A percentile compares a stretch with the other conserved stretches of the same genome.
These are phyloP conservation scores for Lipophrys pholis DNA, from an alignment of 2,113 vertebrate species.

Conservation along the genomic window DNA sequence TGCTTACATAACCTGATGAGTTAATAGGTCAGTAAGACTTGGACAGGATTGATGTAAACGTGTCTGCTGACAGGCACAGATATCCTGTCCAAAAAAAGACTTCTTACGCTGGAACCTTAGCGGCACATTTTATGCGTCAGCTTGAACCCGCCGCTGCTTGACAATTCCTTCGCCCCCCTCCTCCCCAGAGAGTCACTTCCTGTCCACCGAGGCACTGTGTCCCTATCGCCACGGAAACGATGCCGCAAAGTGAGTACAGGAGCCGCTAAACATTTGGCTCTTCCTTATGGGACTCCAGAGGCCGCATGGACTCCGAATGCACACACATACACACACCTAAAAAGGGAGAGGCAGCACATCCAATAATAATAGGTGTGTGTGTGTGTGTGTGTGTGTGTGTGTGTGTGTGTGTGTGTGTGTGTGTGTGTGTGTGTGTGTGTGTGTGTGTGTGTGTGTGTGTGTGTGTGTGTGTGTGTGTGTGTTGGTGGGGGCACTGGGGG, in stretches of 20 bases:
- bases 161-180: constrained; percentile 60
- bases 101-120: constrained; percentile 8
- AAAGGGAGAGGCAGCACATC: constrained; percentile 59
- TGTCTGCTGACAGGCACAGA: constrained; percentile 62
- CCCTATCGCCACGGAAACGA: constrained; percentile 58
- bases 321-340: constrained; percentile 59
- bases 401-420: constrained; percentile 20
- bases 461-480: constrained; percentile 19
- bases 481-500: constrained; percentile 57
- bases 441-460: constrained; percentile 39
- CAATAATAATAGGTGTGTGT: constrained; percentile 62
- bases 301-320: constrained; percentile 46
- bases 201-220: constrained; percentile 66
- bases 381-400: constrained; percentile 34
- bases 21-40: constrained; percentile 64
- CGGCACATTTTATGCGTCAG: constrained; percentile 56
- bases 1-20: constrained; percentile 66
- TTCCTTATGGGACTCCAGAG: constrained; percentile 77
- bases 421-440: constrained; percentile 19
- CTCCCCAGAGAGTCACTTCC: constrained; percentile 70
- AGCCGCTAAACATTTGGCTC: constrained; percentile 57
- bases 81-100: constrained; percentile 51
- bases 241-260: constrained; percentile 55
- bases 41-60: constrained; percentile 67
- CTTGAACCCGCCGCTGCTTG: constrained; percentile 50